Base-by-base conservation (phyloP, 2,113 vertebrate genomes). In the Rallus limicola region DNA sequence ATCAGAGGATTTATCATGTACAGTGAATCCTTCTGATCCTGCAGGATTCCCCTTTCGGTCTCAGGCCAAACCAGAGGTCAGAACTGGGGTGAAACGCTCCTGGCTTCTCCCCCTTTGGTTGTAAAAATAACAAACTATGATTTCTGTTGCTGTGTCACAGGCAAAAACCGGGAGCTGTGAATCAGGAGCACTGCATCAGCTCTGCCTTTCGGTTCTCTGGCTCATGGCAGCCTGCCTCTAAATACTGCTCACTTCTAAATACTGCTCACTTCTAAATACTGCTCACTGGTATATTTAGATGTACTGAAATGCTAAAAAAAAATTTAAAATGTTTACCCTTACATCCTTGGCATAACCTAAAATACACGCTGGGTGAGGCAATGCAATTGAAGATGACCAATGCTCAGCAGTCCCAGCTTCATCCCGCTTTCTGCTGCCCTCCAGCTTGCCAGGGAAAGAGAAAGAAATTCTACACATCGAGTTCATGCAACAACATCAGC, bases 221-320 rank as follows among this genome's bases (percentile, higher is more conserved):
- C 86, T 85, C 58, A 29, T 48, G 31, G 72, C 9, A 6, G 65
- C 44, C 62, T 94, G 74, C 53, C 59, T 76, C 38, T 84, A 92
- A 82, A 84, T 60, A 16, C 58, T 72, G 88, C 63, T 88, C 36
- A 23, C 48, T 23, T 48, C 38, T 84, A 92, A 82, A 84, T 60
- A 16, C 58, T 72, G 88, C 63, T 88, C 36, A 23, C 48, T 23
- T 48, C 38, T 84, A 92, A 82, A 84, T 60, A 16, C 58, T 72
- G 88, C 63, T 88, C 36, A 12, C 19, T 85, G 86, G 63, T 94
- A 92, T 87, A 95, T 93, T 94, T 91, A 95, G 93, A 92, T 76
- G 53, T 64, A 55, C 84, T 23, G 44, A 92, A 93, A 93, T 69
- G 77, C 91, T 89, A 81, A 67, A 95, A 96, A 93, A 59, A 56